Base-by-base conservation (phyloP, 1,140 invertebrate genomes). In the Bombus waltoni region DNA sequence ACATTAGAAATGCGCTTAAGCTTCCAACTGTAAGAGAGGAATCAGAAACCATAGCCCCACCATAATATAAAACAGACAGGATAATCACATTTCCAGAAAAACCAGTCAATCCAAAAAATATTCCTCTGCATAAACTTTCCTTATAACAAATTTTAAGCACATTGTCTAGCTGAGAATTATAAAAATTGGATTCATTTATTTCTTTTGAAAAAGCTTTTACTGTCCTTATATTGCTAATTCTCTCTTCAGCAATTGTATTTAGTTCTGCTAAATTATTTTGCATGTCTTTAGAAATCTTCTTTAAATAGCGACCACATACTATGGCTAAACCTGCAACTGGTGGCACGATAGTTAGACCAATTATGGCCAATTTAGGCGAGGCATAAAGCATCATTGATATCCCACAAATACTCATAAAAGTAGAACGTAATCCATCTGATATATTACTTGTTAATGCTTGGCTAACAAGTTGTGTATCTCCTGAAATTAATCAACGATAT, bases 301-400 rank as follows among this genome's bases (percentile, higher is more conserved):
- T 96, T 9, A 99, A 97, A 93, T 98, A 98, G 65, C 98, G 96
- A 32, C 98, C 99, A 95, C 99, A 99, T 25, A 98, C 93, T n/a
- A 99, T 97, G 42, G 98, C 98, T 83, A 98, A 93, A 38, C 96
- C 96, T 5, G 98, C 98, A 35, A 99, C 96, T 18, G 98, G 98
- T 38, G 99, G 98, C 22, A 99, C 98, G 62, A 99, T 97, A 74
- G 97, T 95, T 57, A 99, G 94, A 35, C 98, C 98, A 74, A 99
- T 97, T 32, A 98, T 88, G 10, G 98, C 97, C 81, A 99, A 94
- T 87, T 98, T 96, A 15, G 98, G 97, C 9, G 99, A 99, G 88
- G 98, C 98, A 94, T 98, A 99, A 90, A 99, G 96, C 99, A 99
- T 99, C 98, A 99, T 99, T 10, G 97, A 97, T 35, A 98, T 97